A percentile compares a stretch with the other conserved stretches of the same genome.
These are phyloP conservation scores for Chrysodeixis includens DNA, from an alignment of 2,888 invertebrate species.

Conservation along the genomic window DNA sequence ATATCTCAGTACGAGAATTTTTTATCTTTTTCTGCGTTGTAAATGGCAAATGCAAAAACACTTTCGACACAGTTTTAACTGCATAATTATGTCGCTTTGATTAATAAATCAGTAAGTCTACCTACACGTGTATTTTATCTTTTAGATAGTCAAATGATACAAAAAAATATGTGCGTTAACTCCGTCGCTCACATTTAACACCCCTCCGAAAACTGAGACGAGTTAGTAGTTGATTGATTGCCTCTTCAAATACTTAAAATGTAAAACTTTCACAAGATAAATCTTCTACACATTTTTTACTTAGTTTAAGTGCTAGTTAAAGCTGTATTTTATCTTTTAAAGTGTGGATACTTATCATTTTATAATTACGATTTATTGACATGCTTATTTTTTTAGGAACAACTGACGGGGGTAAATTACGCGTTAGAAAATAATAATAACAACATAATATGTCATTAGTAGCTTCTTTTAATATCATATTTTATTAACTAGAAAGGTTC, in stretches of 20 bases:
- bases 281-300: neutral
- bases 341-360: neutral
- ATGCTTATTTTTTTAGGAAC: neutral
- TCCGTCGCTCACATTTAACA: slow-evolving; percentile 1
- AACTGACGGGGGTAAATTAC: neutral
- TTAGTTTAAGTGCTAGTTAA: neutral
- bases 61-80: too few species aligned
- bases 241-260: neutral
- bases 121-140: too few species aligned
- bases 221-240: slow-evolving; percentile 1
- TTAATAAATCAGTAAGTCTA: neutral
- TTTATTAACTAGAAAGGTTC: too few species aligned
- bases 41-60: too few species aligned
- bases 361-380: neutral
- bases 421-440: neutral
- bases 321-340: neutral
- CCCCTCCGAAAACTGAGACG: neutral
- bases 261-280: neutral
- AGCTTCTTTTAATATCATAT: too few species aligned
- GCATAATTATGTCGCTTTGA: too few species aligned
- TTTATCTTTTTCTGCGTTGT: too few species aligned
- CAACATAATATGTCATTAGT: too few species aligned
- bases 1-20: too few species aligned
- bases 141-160: neutral
- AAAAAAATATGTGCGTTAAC: neutral